phyloP scores from a whole-genome alignment of 2,113 vertebrate species.

The Gavia stellata region DNA sequence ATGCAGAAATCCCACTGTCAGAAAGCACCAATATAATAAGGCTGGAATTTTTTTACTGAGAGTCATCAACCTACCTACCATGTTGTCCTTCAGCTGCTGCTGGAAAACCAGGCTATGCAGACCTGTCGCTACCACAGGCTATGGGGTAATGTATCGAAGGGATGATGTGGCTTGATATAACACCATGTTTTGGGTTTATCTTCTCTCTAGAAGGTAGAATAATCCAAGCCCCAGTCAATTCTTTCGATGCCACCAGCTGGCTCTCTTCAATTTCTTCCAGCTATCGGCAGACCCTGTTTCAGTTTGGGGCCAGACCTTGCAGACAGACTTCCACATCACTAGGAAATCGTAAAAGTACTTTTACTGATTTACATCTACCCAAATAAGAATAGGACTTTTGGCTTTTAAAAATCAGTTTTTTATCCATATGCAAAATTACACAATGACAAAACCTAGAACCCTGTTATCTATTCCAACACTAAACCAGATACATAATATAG shows the following conservation, averaged over 20 bases:
- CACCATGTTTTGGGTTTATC: neutral
- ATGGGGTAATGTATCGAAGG: neutral
- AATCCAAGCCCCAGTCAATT: neutral
- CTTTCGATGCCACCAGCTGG: neutral
- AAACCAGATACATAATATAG: neutral
- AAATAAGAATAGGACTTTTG: neutral
- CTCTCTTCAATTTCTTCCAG: neutral
- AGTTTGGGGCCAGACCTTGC: neutral
- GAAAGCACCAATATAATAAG: neutral
- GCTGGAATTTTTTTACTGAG: neutral
- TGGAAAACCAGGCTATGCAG: neutral
- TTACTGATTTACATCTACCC: neutral
- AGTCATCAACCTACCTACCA: neutral
- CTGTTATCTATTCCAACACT: neutral
- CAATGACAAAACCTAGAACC: neutral
- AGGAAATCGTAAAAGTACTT: neutral
- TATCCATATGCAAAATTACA: neutral
- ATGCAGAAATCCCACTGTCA: neutral
- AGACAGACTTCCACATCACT: neutral
- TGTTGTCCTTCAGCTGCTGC: neutral
- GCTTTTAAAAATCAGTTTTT: neutral
- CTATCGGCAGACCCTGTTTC: neutral
- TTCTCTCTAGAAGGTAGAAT: neutral
- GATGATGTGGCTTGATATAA: neutral
- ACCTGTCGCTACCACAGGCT: neutral